Conservation (phyloP, 2,113 vertebrate species). For the Buteo buteo region DNA sequence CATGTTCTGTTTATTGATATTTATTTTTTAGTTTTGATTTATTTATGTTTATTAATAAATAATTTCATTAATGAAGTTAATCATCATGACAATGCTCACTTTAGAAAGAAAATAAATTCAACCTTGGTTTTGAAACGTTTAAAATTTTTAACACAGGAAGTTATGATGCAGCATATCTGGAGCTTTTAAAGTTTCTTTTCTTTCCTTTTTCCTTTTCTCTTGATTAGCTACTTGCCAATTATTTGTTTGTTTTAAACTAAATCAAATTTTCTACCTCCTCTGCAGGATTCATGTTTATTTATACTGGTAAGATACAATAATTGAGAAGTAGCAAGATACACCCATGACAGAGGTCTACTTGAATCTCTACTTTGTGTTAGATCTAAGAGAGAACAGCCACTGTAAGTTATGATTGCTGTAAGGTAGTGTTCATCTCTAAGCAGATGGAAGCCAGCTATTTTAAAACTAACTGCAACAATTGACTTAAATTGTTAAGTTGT, state of each 20-base stretch:
- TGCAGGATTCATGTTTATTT: slow-evolving; percentile 2
- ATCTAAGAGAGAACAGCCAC: neutral
- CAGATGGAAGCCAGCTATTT: slow-evolving; percentile 28
- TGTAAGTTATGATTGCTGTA: neutral
- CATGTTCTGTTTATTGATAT: neutral
- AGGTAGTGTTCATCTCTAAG: neutral
- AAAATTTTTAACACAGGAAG: neutral
- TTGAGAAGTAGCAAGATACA: slow-evolving; percentile 6
- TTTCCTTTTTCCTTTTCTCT: neutral
- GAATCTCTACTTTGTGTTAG: slow-evolving; percentile 4
- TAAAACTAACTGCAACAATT: slow-evolving; percentile 33
- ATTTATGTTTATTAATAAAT: slow-evolving; percentile 11
- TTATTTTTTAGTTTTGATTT: slow-evolving; percentile 4
- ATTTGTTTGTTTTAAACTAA: slow-evolving; percentile 22
- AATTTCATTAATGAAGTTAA: neutral
- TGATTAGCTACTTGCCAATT: neutral
- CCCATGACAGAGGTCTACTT: neutral
- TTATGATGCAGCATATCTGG: neutral
- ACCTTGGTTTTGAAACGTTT: neutral
- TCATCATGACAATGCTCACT: neutral
- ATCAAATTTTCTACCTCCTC: slow-evolving; percentile 1
- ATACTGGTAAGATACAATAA: neutral
- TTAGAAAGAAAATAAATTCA: slow-evolving; percentile 8
- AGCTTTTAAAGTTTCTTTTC: neutral
- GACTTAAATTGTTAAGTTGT: slow-evolving; percentile 1